Conservation (phyloP, 2,888 invertebrate genomes). For the Hetaerina titia region DNA sequence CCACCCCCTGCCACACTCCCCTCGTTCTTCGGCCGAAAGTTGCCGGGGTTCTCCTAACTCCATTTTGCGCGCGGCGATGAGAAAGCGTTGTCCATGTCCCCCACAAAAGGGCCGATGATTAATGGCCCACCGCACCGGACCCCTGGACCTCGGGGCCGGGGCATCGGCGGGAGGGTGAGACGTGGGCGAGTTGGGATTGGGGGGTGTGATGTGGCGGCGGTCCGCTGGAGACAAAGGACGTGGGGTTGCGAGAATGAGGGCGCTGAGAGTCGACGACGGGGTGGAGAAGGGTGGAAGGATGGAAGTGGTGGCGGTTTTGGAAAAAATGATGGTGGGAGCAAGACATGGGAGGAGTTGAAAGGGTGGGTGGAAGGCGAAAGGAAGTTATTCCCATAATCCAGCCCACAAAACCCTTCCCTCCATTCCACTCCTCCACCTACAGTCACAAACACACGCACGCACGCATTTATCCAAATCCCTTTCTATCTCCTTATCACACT, state of each 20-base stretch:
- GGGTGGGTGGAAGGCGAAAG: not conserved
- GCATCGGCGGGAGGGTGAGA: not conserved
- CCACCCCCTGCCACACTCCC: not conserved
- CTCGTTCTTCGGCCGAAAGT: not conserved
- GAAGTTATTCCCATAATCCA: not conserved
- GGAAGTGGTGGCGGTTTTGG: not conserved
- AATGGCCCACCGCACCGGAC: constrained; percentile 33
- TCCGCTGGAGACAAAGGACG: not conserved
- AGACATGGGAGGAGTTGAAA: not conserved
- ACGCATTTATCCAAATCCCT: not conserved
- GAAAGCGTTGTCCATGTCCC: constrained; percentile 48
- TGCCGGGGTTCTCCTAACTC: not conserved
- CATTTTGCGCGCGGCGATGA: constrained; percentile 37
- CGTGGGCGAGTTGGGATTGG: not conserved
- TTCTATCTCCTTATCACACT: not conserved
- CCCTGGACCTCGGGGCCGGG: constrained; percentile 12
- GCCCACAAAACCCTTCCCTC: not conserved
- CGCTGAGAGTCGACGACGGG: not conserved
- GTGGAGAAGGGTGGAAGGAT: not conserved
- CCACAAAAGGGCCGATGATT: constrained; percentile 58
- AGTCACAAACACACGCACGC: not conserved
- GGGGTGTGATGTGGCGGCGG: not conserved
- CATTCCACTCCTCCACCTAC: not conserved
- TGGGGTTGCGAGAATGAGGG: not conserved
- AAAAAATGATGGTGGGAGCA: not conserved